Conservation (phyloP, 2,888 invertebrate species). For the Oscheius sp. region DNA sequence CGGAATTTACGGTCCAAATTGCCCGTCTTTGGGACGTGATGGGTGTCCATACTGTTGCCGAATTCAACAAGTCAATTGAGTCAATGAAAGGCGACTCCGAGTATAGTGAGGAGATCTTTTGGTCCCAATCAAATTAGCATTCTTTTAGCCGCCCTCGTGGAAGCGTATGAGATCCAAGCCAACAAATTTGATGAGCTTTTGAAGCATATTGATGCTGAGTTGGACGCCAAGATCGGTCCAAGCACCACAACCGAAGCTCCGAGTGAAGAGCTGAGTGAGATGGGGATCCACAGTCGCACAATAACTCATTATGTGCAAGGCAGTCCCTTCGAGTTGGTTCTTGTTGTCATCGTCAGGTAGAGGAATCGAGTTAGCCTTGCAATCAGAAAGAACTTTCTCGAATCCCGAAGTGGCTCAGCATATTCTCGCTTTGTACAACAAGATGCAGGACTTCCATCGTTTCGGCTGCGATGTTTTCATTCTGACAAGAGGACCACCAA, state of each 20-base stretch:
- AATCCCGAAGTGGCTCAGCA: conserved; percentile 49
- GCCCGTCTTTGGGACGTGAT: conserved; percentile 43
- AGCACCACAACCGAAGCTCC: conserved; percentile 19
- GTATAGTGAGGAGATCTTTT: neutral
- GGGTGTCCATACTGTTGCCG: conserved; percentile 35
- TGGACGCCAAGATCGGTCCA: conserved; percentile 22
- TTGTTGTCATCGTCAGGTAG: conserved; percentile 50
- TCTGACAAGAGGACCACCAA: conserved; percentile 53
- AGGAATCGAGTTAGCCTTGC: neutral
- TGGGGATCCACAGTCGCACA: conserved; percentile 49
- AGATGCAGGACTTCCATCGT: conserved; percentile 45
- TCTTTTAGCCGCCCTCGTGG: neutral
- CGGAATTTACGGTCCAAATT: conserved; percentile 49
- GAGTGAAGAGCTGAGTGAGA: conserved; percentile 36
- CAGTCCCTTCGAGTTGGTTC: conserved; percentile 45
- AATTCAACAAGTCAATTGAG: conserved; percentile 34
- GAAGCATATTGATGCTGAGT: neutral
- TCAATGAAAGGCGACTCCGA: conserved; percentile 35
- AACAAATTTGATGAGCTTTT: conserved; percentile 3
- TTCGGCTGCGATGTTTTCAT: conserved; percentile 51
- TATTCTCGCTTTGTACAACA: conserved; percentile 51
- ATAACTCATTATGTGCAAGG: conserved; percentile 48
- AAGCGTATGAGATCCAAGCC: neutral
- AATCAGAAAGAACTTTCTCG: conserved; percentile 44
- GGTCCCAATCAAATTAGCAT: neutral